These are phyloP conservation scores for Trichopria drosophilae DNA, from an alignment of 2,888 invertebrate genomes.

Conservation along the genomic window DNA sequence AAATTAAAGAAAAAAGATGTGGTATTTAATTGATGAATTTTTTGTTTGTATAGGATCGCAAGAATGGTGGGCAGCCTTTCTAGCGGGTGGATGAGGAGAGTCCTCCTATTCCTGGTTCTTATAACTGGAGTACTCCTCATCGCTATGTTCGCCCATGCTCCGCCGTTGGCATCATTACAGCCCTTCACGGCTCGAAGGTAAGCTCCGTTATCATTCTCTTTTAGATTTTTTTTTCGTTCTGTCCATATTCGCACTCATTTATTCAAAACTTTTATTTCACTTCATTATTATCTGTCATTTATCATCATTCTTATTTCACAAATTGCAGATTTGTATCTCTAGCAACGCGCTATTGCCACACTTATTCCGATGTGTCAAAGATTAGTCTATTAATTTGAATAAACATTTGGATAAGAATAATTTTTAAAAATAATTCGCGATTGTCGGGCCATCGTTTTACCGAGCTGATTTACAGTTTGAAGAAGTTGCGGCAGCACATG, in stretches of 20 bases:
- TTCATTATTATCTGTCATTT: too few relatives aligned
- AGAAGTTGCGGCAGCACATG: slow-evolving; percentile 47
- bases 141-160: slow-evolving; percentile 60
- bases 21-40: too few relatives aligned
- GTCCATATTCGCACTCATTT: too few relatives aligned
- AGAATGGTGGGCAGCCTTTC: slow-evolving; percentile 60
- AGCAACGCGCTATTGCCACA: too few relatives aligned
- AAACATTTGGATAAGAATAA: neutral
- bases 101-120: slow-evolving; percentile 61
- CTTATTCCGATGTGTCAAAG: too few relatives aligned
- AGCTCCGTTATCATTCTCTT: slow-evolving; percentile 32
- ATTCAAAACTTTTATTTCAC: too few relatives aligned
- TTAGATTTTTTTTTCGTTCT: too few relatives aligned
- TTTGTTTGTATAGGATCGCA: slow-evolving; percentile 47
- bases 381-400: neutral
- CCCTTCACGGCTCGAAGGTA: slow-evolving; percentile 54
- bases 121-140: slow-evolving; percentile 61
- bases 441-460: too few relatives aligned
- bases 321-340: too few relatives aligned
- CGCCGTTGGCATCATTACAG: slow-evolving; percentile 54
- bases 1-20: too few relatives aligned
- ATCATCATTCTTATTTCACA: too few relatives aligned
- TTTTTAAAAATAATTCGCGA: neutral
- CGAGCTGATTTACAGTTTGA: slow-evolving; percentile 49
- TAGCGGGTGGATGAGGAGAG: slow-evolving; percentile 63